Evolutionary conservation across 1,140 invertebrate genomes (phyloP).

Genomic region (Cataglyphis hispanica): DNA sequence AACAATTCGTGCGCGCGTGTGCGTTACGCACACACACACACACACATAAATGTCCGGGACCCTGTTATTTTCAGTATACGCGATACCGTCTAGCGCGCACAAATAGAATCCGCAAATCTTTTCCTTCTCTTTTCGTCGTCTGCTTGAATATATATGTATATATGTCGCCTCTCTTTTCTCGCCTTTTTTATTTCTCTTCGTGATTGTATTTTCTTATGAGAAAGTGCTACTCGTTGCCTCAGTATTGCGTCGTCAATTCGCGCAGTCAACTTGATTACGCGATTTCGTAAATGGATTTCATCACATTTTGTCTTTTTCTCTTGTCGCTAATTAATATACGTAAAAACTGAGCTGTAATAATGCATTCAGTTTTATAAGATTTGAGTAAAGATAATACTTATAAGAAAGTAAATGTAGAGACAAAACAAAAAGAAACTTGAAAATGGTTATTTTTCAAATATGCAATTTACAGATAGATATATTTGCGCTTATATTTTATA

Average conservation of each 20-base stretch:
- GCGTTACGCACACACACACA: conserved; percentile 39
- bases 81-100: conserved; percentile 32
- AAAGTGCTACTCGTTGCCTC: not conserved
- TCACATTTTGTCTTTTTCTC: not conserved
- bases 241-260: not conserved
- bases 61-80: conserved; percentile 54
- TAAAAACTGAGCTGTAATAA: not conserved
- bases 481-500: conserved; percentile 8
- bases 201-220: conserved; percentile 58
- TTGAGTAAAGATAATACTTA: not conserved
- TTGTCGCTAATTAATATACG: not conserved
- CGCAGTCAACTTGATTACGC: not conserved
- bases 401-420: not conserved
- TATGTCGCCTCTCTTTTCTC: conserved; percentile 22
- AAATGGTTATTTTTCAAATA: conserved; percentile 4
- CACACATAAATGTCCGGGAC: conserved; percentile 26
- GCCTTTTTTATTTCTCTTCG: conserved; percentile 39
- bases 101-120: conserved; percentile 60
- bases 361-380: not conserved
- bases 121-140: conserved; percentile 49
- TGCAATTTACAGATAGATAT: not conserved
- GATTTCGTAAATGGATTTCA: not conserved
- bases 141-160: not conserved
- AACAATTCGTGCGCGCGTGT: conserved; percentile 49
- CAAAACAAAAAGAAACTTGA: not conserved